Conservation (phyloP, 2,888 invertebrate species). For the Scrobipalpa atriplicella region DNA sequence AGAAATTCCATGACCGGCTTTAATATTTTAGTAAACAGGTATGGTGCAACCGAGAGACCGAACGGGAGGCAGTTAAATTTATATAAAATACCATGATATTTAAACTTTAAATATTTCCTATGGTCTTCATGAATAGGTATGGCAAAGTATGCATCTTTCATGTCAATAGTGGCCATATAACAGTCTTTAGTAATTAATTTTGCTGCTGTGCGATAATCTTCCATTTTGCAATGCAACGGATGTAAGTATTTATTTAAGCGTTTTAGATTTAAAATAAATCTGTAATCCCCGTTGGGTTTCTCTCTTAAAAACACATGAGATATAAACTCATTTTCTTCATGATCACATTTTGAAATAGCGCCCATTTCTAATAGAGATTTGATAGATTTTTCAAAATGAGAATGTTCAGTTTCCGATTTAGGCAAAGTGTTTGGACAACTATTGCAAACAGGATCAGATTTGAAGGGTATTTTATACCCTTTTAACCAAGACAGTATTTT, state of each 20-base stretch:
- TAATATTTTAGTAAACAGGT: slow-evolving; percentile 33
- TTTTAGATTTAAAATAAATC: slow-evolving; percentile 36
- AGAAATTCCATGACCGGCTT: slow-evolving; percentile 27
- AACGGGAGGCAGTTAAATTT: slow-evolving; percentile 37
- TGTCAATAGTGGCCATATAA: slow-evolving; percentile 28
- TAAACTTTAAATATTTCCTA: slow-evolving; percentile 33
- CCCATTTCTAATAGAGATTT: slow-evolving; percentile 14
- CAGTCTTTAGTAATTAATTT: slow-evolving; percentile 29
- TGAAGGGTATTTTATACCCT: too few species aligned
- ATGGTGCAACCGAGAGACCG: slow-evolving; percentile 35
- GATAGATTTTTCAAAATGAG: slow-evolving; percentile 17
- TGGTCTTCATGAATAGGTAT: neutral
- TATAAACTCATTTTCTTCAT: slow-evolving; percentile 25
- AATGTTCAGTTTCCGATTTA: neutral
- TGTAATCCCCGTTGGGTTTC: slow-evolving; percentile 32
- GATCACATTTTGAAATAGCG: slow-evolving; percentile 26
- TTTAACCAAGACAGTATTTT: too few species aligned
- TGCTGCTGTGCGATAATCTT: slow-evolving; percentile 35
- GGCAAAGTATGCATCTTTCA: slow-evolving; percentile 15
- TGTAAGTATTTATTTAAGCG: slow-evolving; percentile 33
- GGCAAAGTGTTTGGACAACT: too few species aligned
- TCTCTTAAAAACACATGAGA: slow-evolving; percentile 31
- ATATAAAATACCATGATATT: slow-evolving; percentile 26
- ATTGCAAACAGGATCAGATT: too few species aligned
- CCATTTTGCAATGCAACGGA: slow-evolving; percentile 36